Percentiles rank a stretch among this genome's conserved stretches.
Evolutionary conservation across 1,140 invertebrate species (phyloP).

Genomic region (Aphis gossypii): DNA sequence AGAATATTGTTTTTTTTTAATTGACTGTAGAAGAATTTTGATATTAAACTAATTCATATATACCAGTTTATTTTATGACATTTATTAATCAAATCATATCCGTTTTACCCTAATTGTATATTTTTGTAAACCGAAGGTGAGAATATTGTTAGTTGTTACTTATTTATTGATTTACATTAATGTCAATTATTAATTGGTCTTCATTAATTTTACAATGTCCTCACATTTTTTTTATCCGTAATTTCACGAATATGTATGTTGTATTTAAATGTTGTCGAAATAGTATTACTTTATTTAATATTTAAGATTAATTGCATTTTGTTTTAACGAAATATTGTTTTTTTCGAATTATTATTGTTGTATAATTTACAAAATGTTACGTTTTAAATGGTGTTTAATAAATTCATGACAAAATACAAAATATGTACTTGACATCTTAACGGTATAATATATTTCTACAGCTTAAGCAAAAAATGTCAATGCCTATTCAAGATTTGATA

Average conservation of each 20-base stretch:
- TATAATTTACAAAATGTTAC: too few relatives aligned
- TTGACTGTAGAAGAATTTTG: background rate
- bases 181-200: background rate
- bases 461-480: too few relatives aligned
- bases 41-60: background rate
- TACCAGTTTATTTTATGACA: background rate
- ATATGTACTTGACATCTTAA: too few relatives aligned
- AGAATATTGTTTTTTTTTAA: background rate
- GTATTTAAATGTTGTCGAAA: too few relatives aligned
- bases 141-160: background rate
- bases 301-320: too few relatives aligned
- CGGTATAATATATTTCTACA: too few relatives aligned
- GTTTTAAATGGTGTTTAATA: too few relatives aligned
- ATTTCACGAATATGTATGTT: background rate
- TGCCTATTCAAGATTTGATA: too few relatives aligned
- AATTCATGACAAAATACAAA: too few relatives aligned
- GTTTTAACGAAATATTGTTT: too few relatives aligned
- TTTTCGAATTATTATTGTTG: too few relatives aligned
- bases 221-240: background rate
- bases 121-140: background rate
- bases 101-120: background rate
- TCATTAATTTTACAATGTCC: background rate
- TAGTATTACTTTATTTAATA: too few relatives aligned
- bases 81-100: background rate
- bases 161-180: background rate